These are phyloP conservation scores for Phoronis australis DNA, from an alignment of 2,888 invertebrate species.

Conservation along the genomic window DNA sequence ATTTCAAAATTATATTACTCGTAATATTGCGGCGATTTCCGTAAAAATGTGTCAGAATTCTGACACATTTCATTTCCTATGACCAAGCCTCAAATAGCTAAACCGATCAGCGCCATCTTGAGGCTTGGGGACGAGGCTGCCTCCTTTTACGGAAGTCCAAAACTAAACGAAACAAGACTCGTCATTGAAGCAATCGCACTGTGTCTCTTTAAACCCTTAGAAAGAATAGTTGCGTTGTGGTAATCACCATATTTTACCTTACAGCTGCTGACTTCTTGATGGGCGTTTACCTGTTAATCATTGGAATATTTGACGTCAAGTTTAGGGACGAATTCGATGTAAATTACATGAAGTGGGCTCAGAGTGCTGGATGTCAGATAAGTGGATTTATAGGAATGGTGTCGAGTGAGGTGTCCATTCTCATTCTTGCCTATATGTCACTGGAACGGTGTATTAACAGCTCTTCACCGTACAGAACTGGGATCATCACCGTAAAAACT, in stretches of 20 bases:
- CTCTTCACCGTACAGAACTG: constrained; percentile 19
- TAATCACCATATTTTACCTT: not conserved
- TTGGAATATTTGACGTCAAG: constrained; percentile 58
- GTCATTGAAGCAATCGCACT: too few relatives aligned
- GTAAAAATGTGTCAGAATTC: too few relatives aligned
- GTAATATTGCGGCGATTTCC: too few relatives aligned
- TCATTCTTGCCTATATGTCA: constrained; percentile 22
- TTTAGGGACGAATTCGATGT: constrained; percentile 59
- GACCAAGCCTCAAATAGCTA: too few relatives aligned
- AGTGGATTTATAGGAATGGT: constrained; percentile 56
- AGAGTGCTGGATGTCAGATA: constrained; percentile 58
- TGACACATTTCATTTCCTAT: too few relatives aligned
- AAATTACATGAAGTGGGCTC: constrained; percentile 60
- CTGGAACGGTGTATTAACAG: constrained; percentile 24
- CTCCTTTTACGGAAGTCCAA: too few relatives aligned
- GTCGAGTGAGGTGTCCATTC: constrained; percentile 22
- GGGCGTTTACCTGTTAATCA: constrained; percentile 62
- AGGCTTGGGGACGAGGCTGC: too few relatives aligned
- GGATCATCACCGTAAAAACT: constrained; percentile 15
- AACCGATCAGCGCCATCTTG: too few relatives aligned
- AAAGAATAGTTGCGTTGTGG: too few relatives aligned
- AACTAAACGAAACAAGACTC: too few relatives aligned
- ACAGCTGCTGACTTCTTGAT: constrained; percentile 59
- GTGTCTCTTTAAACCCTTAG: too few relatives aligned
- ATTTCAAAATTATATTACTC: too few relatives aligned